Evolutionary conservation across 2,888 invertebrate genomes (phyloP).

Genomic region (Drosophila basisetae): DNA sequence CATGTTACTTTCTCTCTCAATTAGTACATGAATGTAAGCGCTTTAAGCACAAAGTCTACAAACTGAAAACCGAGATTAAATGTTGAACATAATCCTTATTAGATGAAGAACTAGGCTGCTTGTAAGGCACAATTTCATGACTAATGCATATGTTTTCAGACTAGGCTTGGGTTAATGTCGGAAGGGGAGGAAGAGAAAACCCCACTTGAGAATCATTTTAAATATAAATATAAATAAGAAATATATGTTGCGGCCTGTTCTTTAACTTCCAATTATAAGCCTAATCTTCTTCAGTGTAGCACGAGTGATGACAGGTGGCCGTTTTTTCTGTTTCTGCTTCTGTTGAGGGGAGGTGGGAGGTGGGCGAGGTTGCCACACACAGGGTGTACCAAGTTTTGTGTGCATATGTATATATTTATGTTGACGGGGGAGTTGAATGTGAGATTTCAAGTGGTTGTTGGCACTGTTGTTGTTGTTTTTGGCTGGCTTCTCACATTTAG

Average conservation of each 20-base stretch:
- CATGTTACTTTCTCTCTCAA: background rate
- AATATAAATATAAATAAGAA: background rate
- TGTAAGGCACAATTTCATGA: background rate
- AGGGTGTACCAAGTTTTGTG: conserved; percentile 26
- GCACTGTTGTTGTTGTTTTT: conserved; percentile 6
- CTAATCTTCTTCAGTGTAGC: conserved; percentile 36
- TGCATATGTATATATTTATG: background rate
- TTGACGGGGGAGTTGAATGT: conserved; percentile 46
- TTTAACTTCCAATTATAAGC: background rate
- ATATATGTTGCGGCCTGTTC: background rate
- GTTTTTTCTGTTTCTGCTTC: background rate
- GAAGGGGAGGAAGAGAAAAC: background rate
- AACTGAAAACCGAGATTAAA: background rate
- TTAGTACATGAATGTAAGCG: background rate
- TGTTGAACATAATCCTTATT: background rate
- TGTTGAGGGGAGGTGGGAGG: conserved; percentile 13
- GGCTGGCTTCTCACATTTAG: conserved; percentile 60
- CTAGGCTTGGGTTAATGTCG: background rate
- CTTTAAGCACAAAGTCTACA: background rate
- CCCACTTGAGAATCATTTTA: background rate
- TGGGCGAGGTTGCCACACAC: background rate
- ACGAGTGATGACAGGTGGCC: conserved; percentile 40
- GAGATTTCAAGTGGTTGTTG: conserved; percentile 49
- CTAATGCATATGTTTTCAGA: background rate
- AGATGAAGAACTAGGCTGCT: background rate